Percentiles rank a stretch among this genome's conserved stretches.
Evolutionary conservation across 1,140 invertebrate species (phyloP).

Genomic region (Diprion similis): DNA sequence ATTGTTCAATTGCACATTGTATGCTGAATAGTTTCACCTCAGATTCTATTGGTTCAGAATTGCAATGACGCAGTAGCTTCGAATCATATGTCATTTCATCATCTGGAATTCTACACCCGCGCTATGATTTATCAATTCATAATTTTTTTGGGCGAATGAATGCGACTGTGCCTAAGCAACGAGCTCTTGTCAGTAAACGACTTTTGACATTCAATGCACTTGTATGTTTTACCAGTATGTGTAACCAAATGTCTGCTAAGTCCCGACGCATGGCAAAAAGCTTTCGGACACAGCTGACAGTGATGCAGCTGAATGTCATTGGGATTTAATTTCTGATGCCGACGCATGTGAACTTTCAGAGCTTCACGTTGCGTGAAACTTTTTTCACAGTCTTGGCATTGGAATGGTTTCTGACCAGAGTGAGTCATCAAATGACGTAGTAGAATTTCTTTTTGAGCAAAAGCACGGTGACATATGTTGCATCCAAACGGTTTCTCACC

Average conservation of each 20-base stretch:
- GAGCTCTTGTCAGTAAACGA: slow-evolving; percentile 77
- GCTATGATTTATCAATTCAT: neutral
- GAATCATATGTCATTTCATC: too few relatives aligned
- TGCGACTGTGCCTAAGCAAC: slow-evolving; percentile 67
- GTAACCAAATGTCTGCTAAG: slow-evolving; percentile 74
- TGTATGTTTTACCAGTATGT: slow-evolving; percentile 72
- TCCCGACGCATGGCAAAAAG: slow-evolving; percentile 73
- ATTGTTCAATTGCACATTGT: too few relatives aligned
- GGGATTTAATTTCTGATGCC: slow-evolving; percentile 66
- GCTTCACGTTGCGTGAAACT: slow-evolving; percentile 76
- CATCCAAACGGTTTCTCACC: slow-evolving; percentile 81
- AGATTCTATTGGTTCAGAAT: too few relatives aligned
- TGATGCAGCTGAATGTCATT: slow-evolving; percentile 68
- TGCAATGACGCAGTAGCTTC: too few relatives aligned
- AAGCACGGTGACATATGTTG: slow-evolving; percentile 73
- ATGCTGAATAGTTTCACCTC: too few relatives aligned
- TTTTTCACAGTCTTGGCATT: slow-evolving; percentile 77
- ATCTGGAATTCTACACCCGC: too few relatives aligned
- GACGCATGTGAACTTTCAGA: slow-evolving; percentile 68
- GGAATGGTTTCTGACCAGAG: slow-evolving; percentile 82
- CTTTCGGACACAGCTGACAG: slow-evolving; percentile 73
- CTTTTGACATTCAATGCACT: slow-evolving; percentile 71
- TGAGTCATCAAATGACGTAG: slow-evolving; percentile 86
- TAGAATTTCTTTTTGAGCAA: slow-evolving; percentile 82
- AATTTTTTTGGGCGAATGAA: slow-evolving; percentile 56